Evolutionary conservation across 2,113 vertebrate genomes (phyloP).

Genomic region (Campylorhamphus procurvoides): DNA sequence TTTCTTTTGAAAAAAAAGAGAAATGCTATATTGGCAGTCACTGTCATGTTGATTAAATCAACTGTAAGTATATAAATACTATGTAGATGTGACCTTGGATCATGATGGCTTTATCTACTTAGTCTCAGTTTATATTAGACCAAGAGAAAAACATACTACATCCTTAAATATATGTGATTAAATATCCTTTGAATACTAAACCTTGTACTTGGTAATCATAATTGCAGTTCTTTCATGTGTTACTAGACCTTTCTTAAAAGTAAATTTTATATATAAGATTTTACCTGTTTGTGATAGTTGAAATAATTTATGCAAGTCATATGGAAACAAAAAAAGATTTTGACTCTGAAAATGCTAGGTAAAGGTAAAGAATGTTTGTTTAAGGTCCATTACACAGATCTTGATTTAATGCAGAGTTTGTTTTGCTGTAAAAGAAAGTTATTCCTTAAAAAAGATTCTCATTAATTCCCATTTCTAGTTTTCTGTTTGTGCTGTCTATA

Average conservation of each 20-base stretch:
- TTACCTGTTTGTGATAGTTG: neutral
- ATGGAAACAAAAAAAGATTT: neutral
- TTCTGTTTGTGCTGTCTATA: neutral
- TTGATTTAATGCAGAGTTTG: neutral
- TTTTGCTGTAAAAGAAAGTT: neutral
- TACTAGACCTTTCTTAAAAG: neutral
- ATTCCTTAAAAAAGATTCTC: neutral
- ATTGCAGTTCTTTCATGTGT: neutral
- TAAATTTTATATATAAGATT: neutral
- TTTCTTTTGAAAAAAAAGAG: neutral
- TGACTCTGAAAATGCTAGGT: neutral
- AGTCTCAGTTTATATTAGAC: neutral
- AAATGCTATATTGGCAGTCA: neutral
- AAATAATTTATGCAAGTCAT: neutral
- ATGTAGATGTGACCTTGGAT: neutral
- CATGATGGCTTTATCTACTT: neutral
- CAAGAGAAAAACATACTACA: neutral
- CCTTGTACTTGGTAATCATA: neutral
- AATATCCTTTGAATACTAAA: neutral
- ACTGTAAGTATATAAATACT: neutral
- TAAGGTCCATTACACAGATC: neutral
- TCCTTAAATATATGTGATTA: neutral
- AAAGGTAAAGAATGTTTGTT: neutral
- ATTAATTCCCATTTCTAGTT: neutral
- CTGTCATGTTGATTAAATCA: slow-evolving; percentile 12